Evolutionary conservation across 2,888 invertebrate species (phyloP).

Genomic region (Aphelenchoides bicaudatus): DNA sequence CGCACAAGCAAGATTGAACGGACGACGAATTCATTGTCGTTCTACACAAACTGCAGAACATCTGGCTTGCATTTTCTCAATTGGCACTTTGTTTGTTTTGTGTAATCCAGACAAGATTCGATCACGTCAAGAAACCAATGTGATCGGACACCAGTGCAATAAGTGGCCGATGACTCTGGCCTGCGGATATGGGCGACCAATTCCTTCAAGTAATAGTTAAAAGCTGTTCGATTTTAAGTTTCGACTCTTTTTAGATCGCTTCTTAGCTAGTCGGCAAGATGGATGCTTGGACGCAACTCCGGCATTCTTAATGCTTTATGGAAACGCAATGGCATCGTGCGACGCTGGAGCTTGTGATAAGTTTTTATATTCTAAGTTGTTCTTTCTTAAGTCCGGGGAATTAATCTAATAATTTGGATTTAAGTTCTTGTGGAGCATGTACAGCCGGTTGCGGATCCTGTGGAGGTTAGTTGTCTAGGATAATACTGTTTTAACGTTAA

Average conservation of each 20-base stretch:
- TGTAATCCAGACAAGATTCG: constrained; percentile 63
- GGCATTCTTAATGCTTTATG: constrained; percentile 42
- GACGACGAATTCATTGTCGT: constrained; percentile 57
- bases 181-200: constrained; percentile 62
- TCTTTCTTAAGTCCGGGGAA: no score
- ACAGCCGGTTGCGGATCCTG: no score
- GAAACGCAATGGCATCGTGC: constrained; percentile 24
- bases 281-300: constrained; percentile 39
- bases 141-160: constrained; percentile 58
- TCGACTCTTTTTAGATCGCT: constrained; percentile 37
- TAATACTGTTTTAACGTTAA: no score
- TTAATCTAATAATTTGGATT: no score
- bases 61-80: constrained; percentile 63
- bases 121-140: constrained; percentile 43
- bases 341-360: constrained; percentile 32
- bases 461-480: no score
- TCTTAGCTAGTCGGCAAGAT: constrained; percentile 33
- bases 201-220: constrained; percentile 4
- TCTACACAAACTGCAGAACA: constrained; percentile 63
- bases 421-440: no score
- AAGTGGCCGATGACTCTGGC: constrained; percentile 62
- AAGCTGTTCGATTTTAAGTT: not conserved
- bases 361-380: no score
- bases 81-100: constrained; percentile 64
- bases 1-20: constrained; percentile 59